Conservation (phyloP, 2,797 vertebrate genomes). For the Sebastes diploproa region DNA sequence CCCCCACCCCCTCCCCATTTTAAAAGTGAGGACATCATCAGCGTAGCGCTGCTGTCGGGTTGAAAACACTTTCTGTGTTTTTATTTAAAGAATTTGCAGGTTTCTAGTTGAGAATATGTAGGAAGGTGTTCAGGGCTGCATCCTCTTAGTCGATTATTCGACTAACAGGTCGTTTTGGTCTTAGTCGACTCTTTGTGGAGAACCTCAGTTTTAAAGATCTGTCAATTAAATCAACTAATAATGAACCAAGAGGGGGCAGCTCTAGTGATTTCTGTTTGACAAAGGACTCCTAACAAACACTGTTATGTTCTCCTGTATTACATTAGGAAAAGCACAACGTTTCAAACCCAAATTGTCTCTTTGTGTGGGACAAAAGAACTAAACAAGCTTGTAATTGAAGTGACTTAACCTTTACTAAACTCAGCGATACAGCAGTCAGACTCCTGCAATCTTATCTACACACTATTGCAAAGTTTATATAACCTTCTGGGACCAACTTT, state of each 20-base stretch:
- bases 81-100: not conserved
- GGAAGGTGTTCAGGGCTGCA: too few species aligned
- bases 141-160: too few species aligned
- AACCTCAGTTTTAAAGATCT: too few species aligned
- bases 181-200: too few species aligned
- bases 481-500: too few species aligned
- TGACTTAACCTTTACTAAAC: not conserved
- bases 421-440: not conserved
- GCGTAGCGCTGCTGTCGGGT: conserved; percentile 23
- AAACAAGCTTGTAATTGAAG: not conserved
- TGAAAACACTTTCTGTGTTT: not conserved
- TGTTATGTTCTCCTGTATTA: not conserved
- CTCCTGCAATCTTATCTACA: not conserved
- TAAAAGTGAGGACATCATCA: not conserved
- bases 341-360: not conserved
- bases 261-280: too few species aligned
- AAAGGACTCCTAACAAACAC: too few species aligned
- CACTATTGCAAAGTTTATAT: not conserved
- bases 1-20: not conserved
- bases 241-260: too few species aligned
- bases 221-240: too few species aligned
- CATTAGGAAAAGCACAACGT: not conserved
- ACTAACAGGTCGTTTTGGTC: too few species aligned
- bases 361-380: not conserved
- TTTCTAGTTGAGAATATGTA: not conserved